phyloP scores from a whole-genome alignment of 2,113 vertebrate genomes.

The Electrona antarctica region DNA sequence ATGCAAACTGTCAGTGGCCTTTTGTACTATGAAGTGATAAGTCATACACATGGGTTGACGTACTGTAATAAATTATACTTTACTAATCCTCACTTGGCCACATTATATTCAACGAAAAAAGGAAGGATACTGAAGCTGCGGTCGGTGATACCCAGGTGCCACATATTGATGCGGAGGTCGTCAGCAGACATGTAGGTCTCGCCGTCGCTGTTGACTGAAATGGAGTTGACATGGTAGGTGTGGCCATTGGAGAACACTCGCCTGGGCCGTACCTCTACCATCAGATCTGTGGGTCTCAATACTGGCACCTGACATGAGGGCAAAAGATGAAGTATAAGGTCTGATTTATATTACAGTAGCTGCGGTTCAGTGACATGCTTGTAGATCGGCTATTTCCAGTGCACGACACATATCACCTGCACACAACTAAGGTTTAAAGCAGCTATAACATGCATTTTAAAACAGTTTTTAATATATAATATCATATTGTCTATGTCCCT shows the following conservation, averaged over 20 bases:
- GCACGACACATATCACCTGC: too few relatives aligned
- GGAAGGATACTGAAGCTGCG: constrained; percentile 96
- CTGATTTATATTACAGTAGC: too few relatives aligned
- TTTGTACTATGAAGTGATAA: neutral
- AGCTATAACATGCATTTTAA: too few relatives aligned
- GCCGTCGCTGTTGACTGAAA: constrained; percentile 95
- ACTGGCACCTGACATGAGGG: constrained; percentile 82
- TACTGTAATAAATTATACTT: neutral
- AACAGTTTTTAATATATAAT: too few relatives aligned
- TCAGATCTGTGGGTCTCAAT: constrained; percentile 90
- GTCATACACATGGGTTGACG: too few relatives aligned
- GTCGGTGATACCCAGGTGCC: constrained; percentile 95
- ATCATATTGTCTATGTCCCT: too few relatives aligned
- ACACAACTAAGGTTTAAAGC: too few relatives aligned
- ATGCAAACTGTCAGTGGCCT: too few relatives aligned
- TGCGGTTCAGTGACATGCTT: too few relatives aligned
- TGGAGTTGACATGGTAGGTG: constrained; percentile 94
- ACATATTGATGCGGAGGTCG: constrained; percentile 94
- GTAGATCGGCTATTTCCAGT: too few relatives aligned
- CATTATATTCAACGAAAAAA: neutral
- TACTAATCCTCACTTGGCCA: neutral
- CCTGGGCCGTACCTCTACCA: constrained; percentile 94
- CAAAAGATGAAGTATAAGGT: too few relatives aligned
- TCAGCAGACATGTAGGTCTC: constrained; percentile 92
- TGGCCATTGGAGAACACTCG: constrained; percentile 92